Conservation (phyloP, 2,888 invertebrate genomes). For the Leptogaster cylindrica region DNA sequence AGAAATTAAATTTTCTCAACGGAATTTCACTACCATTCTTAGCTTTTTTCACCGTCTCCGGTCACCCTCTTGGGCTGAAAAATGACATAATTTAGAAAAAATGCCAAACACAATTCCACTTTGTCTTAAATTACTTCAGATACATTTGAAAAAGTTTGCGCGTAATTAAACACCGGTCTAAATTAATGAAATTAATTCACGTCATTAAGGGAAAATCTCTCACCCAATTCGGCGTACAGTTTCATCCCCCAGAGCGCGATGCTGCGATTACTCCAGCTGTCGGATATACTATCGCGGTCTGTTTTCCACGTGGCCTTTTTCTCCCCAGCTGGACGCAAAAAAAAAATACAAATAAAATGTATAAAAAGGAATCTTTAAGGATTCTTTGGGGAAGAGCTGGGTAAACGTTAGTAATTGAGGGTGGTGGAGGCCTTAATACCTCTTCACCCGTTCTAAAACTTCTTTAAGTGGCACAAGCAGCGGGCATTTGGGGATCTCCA, state of each 20-base stretch:
- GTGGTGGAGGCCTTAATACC: slow-evolving; percentile 38
- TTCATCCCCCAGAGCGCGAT: slow-evolving; percentile 16
- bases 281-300: slow-evolving; percentile 35
- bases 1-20: slow-evolving; percentile 26
- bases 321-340: slow-evolving; percentile 26
- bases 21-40: background rate
- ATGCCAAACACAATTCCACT: slow-evolving; percentile 47
- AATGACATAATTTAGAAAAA: slow-evolving; percentile 47
- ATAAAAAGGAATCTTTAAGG: slow-evolving; percentile 21
- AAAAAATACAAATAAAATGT: slow-evolving; percentile 27
- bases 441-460: slow-evolving; percentile 8
- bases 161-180: slow-evolving; percentile 48
- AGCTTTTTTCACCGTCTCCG: background rate
- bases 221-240: slow-evolving; percentile 31
- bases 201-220: slow-evolving; percentile 47
- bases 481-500: slow-evolving; percentile 5
- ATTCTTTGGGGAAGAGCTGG: slow-evolving; percentile 2
- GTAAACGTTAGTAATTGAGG: background rate
- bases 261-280: slow-evolving; percentile 35
- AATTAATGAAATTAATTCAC: slow-evolving; percentile 48
- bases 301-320: slow-evolving; percentile 34
- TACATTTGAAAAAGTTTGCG: slow-evolving; percentile 48
- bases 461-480: slow-evolving; percentile 9
- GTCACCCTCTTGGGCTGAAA: slow-evolving; percentile 37
- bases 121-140: slow-evolving; percentile 46